phyloP scores from a whole-genome alignment of 2,888 invertebrate species.

The Busseola fusca region DNA sequence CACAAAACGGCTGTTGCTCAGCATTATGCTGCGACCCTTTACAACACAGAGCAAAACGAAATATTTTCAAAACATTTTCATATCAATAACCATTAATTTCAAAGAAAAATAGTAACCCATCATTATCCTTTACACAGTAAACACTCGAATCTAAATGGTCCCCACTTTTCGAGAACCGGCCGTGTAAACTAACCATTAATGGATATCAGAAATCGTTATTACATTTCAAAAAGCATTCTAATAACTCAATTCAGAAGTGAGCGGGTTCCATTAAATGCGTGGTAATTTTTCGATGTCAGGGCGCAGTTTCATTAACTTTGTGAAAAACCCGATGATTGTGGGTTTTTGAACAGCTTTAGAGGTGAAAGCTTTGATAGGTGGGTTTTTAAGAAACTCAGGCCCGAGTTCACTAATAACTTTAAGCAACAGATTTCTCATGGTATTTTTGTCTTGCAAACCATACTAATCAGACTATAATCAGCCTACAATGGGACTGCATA shows the following conservation, averaged over 20 bases:
- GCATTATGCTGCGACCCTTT: too few species aligned
- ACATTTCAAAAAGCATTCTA: conserved; percentile 78
- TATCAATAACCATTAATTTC: too few species aligned
- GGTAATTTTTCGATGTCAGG: conserved; percentile 77
- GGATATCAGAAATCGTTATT: conserved; percentile 69
- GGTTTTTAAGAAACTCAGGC: background rate
- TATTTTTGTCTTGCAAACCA: too few species aligned
- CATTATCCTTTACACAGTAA: too few species aligned
- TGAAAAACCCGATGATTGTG: conserved; percentile 73
- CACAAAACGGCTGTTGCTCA: too few species aligned
- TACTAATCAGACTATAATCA: too few species aligned
- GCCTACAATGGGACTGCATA: too few species aligned
- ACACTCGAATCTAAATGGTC: too few species aligned
- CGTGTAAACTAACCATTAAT: conserved; percentile 63
- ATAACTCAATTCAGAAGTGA: conserved; percentile 74
- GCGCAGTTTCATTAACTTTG: conserved; percentile 70
- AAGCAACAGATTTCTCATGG: background rate
- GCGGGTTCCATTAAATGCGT: conserved; percentile 68
- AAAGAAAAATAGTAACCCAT: too few species aligned
- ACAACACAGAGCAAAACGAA: too few species aligned
- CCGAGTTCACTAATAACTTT: background rate
- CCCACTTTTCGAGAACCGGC: too few species aligned
- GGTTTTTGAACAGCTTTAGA: conserved; percentile 67
- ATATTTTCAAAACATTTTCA: too few species aligned
- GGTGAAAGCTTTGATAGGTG: background rate